Conservation (phyloP, 2,113 vertebrate species). For the Lichenostomus cassidix region DNA sequence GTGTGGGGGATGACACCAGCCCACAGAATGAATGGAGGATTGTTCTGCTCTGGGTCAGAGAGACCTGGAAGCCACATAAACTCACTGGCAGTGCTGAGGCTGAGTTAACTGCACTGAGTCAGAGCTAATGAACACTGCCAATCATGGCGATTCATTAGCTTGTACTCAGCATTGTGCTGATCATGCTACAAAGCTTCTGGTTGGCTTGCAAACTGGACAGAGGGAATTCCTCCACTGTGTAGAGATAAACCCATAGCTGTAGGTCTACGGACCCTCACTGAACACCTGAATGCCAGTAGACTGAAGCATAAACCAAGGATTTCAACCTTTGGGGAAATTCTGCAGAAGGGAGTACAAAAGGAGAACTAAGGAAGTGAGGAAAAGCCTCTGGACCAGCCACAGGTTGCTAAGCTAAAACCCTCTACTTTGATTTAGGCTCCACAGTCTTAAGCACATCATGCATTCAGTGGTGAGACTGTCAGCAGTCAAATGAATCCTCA, state of each 20-base stretch:
- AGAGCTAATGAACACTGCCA: neutral
- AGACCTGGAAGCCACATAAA: neutral
- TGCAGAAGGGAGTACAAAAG: neutral
- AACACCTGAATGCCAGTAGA: neutral
- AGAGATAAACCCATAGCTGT: neutral
- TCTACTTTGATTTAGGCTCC: neutral
- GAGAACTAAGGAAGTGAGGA: neutral
- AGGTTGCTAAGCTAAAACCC: neutral
- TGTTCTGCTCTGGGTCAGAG: neutral
- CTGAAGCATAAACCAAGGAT: neutral
- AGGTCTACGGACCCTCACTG: neutral
- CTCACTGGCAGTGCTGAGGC: neutral
- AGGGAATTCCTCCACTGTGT: neutral
- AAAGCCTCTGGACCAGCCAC: neutral
- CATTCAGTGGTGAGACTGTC: neutral
- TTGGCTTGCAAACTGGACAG: neutral
- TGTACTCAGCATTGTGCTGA: neutral
- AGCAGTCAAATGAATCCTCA: neutral
- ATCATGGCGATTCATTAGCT: neutral
- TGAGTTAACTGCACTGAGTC: neutral
- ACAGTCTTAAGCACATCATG: neutral
- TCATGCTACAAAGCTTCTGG: neutral
- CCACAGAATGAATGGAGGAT: neutral
- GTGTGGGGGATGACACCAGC: neutral
- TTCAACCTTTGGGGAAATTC: neutral